A percentile compares a stretch with the other conserved stretches of the same genome.
Conservation (phyloP, 2,113 vertebrate species). For the Hemiscyllium ocellatum region DNA sequence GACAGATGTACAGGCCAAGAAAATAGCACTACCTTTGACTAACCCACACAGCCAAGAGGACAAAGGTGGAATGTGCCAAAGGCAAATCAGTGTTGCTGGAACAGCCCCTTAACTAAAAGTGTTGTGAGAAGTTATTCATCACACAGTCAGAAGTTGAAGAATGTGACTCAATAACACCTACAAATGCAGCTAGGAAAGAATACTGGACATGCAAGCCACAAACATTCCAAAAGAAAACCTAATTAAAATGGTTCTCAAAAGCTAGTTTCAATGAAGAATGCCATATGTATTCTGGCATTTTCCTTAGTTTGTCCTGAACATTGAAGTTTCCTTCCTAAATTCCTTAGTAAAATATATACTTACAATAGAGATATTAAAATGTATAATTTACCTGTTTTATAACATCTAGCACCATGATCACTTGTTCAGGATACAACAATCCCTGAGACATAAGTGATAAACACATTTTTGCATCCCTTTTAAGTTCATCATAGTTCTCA, state of each 20-base stretch:
- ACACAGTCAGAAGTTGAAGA: neutral
- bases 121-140: neutral
- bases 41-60: neutral
- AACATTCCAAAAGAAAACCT: neutral
- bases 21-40: neutral
- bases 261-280: neutral
- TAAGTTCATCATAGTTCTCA: slow-evolving; percentile 91
- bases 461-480: slow-evolving; percentile 92
- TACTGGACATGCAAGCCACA: neutral
- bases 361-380: neutral
- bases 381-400: slow-evolving; percentile 74
- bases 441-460: slow-evolving; percentile 95
- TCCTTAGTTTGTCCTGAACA: neutral
- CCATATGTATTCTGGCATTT: neutral
- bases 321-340: neutral
- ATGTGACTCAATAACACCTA: neutral
- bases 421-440: slow-evolving; percentile 86
- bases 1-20: neutral
- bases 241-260: neutral
- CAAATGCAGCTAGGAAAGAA: neutral
- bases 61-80: neutral
- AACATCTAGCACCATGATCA: slow-evolving; percentile 80
- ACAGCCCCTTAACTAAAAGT: neutral
- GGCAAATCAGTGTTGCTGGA: neutral
- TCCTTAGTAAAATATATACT: neutral